These are phyloP conservation scores for Leucophora obtusa DNA, from an alignment of 2,888 invertebrate species.

Conservation along the genomic window DNA sequence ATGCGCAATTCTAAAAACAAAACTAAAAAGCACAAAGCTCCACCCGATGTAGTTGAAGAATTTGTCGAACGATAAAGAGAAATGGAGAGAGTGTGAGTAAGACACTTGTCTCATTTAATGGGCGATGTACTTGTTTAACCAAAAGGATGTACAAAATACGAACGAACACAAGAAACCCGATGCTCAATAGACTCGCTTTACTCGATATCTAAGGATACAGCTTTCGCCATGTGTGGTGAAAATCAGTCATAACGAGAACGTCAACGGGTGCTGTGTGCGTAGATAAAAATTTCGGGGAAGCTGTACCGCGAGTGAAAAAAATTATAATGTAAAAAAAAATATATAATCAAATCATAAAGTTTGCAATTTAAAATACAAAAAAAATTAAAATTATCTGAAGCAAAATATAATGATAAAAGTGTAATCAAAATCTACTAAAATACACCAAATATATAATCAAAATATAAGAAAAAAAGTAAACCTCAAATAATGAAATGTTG, in stretches of 20 bases:
- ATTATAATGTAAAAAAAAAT: constrained; percentile 47
- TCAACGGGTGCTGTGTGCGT: constrained; percentile 79
- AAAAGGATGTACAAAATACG: constrained; percentile 31
- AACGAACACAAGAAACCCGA: constrained; percentile 29
- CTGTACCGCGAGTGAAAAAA: constrained; percentile 61
- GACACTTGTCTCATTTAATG: constrained; percentile 55
- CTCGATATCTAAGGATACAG: constrained; percentile 48
- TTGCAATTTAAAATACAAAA: constrained; percentile 30
- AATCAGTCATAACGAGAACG: constrained; percentile 79
- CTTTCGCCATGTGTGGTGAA: constrained; percentile 72
- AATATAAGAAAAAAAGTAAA: constrained; percentile 9
- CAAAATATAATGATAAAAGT: background rate
- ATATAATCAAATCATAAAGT: constrained; percentile 52
- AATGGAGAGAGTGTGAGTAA: background rate
- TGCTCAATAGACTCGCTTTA: constrained; percentile 45
- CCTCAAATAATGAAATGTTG: constrained; percentile 37
- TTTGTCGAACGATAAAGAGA: background rate
- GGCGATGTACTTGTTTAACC: constrained; percentile 46
- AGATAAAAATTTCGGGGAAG: constrained; percentile 54
- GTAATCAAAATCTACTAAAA: constrained; percentile 37
- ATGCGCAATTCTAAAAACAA: constrained; percentile 45
- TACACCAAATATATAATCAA: background rate
- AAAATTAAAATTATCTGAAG: background rate
- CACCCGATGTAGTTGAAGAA: constrained; percentile 42
- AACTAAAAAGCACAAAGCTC: constrained; percentile 47